Conservation (phyloP, 2,797 vertebrate genomes). For the Tangara arthus region DNA sequence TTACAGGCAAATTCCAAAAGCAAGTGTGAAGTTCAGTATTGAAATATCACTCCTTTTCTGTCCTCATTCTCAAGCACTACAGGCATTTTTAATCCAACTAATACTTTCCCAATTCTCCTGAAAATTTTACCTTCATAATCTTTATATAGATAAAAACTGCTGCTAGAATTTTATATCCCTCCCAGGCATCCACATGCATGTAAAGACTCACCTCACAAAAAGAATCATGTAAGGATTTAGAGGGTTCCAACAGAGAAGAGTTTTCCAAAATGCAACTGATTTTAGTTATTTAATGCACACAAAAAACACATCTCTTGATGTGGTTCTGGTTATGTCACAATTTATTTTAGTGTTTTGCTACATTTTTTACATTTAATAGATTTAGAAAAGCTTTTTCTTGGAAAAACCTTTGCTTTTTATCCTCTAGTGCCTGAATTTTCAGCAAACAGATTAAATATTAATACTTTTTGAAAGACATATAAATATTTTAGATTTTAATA, state of each 20-base stretch:
- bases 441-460: background rate
- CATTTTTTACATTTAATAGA: background rate
- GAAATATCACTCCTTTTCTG: conserved; percentile 16
- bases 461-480: background rate
- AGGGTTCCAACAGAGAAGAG: background rate
- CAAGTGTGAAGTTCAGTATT: conserved; percentile 40
- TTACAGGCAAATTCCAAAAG: conserved; percentile 51
- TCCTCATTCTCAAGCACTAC: background rate
- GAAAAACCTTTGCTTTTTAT: background rate
- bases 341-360: background rate
- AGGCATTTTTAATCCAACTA: background rate
- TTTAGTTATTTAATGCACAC: background rate
- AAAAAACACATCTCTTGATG: background rate
- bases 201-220: background rate
- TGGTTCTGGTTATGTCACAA: background rate
- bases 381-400: background rate
- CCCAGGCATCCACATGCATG: background rate
- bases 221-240: background rate
- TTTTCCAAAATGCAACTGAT: background rate
- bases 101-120: background rate
- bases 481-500: background rate
- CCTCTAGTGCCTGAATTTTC: background rate
- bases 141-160: background rate
- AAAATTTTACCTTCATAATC: background rate
- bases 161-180: background rate